Conservation (phyloP, 2,113 vertebrate species). For the Rhabdornis inornatus region DNA sequence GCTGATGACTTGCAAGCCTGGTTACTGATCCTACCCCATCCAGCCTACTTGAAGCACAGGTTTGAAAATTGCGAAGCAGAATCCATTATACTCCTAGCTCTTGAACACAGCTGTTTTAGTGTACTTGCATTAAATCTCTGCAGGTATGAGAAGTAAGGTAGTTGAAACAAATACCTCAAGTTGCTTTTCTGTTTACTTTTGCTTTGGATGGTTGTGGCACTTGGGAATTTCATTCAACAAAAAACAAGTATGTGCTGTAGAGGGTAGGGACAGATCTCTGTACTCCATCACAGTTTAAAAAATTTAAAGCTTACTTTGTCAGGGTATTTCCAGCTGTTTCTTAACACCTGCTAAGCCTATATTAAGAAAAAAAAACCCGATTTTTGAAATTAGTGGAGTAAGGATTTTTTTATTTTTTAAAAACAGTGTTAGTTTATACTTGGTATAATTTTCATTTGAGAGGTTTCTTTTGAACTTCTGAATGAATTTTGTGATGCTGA, state of each 20-base stretch:
- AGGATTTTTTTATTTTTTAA: background rate
- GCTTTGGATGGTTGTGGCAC: background rate
- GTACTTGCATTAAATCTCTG: background rate
- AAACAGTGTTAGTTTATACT: background rate
- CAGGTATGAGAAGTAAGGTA: background rate
- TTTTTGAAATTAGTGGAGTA: background rate
- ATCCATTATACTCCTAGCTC: background rate
- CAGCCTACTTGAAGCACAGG: background rate
- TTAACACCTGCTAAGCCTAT: background rate
- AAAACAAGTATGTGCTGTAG: background rate
- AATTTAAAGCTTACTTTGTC: background rate
- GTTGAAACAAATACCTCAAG: background rate
- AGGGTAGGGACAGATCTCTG: background rate
- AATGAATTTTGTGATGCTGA: background rate
- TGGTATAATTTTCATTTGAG: background rate
- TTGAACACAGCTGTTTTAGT: background rate
- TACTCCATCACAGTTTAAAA: background rate
- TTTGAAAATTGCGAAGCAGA: background rate
- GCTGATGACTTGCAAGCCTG: background rate
- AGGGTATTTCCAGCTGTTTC: background rate
- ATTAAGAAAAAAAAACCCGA: background rate
- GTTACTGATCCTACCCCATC: background rate
- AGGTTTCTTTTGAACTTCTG: background rate
- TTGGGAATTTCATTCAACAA: background rate
- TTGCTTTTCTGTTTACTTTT: background rate